Evolutionary conservation across 2,888 invertebrate genomes (phyloP).

Genomic region (Drosophila putrida): DNA sequence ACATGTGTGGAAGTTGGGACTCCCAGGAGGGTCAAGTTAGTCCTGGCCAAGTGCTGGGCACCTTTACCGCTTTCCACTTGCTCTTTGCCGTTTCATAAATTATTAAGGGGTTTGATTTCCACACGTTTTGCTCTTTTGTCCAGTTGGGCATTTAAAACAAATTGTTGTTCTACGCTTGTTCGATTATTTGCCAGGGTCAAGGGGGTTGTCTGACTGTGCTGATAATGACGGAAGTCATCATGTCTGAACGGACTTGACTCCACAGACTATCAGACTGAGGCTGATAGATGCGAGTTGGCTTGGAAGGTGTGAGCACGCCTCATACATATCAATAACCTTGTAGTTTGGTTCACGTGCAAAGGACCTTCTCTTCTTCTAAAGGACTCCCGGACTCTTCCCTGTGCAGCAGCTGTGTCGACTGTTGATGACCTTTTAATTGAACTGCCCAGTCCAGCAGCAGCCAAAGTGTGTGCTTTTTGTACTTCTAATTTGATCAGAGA

Average conservation of each 20-base stretch:
- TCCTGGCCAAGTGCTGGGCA: conserved; percentile 12
- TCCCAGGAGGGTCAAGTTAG: conserved; percentile 48
- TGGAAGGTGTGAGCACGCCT: conserved; percentile 75
- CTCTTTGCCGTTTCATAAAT: conserved; percentile 74
- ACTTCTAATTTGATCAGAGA: conserved; percentile 45
- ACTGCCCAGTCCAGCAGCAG: conserved; percentile 46
- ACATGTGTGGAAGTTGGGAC: conserved; percentile 38
- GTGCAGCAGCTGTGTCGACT: conserved; percentile 76
- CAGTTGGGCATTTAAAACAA: conserved; percentile 78
- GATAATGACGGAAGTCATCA: conserved; percentile 77
- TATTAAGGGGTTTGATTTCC: conserved; percentile 74
- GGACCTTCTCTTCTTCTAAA: not conserved
- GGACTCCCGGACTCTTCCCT: not conserved
- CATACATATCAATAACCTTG: conserved; percentile 74
- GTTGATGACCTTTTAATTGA: conserved; percentile 84
- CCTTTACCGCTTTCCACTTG: conserved; percentile 41
- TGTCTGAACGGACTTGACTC: conserved; percentile 47
- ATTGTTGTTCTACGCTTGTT: conserved; percentile 79
- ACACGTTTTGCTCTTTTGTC: conserved; percentile 36
- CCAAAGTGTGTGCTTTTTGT: conserved; percentile 26
- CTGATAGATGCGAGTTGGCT: conserved; percentile 51
- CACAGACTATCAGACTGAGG: conserved; percentile 3
- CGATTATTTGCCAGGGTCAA: conserved; percentile 72
- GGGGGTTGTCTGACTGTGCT: conserved; percentile 34
- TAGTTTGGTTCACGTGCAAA: conserved; percentile 56